phyloP scores from a whole-genome alignment of 2,888 invertebrate species.

The Xylota sylvarum region DNA sequence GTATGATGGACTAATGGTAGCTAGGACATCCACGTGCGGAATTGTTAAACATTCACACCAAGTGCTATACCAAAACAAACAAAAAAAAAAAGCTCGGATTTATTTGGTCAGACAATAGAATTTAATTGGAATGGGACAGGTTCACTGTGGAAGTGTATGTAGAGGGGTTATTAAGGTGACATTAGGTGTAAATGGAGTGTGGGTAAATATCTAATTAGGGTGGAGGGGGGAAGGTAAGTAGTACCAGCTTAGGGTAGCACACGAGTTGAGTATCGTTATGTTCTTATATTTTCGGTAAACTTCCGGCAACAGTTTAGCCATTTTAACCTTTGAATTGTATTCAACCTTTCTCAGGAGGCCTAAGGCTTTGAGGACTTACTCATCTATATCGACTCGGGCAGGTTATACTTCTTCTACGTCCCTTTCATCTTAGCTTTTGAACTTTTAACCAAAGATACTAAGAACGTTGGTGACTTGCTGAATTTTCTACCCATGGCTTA shows the following conservation, averaged over 20 bases:
- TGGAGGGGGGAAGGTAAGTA: too few species aligned
- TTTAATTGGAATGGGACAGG: not conserved
- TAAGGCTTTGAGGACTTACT: too few species aligned
- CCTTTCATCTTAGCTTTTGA: too few species aligned
- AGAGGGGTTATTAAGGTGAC: not conserved
- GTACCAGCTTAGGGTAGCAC: too few species aligned
- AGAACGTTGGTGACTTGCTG: too few species aligned
- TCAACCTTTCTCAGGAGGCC: too few species aligned
- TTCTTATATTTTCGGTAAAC: too few species aligned
- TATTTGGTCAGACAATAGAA: conserved; percentile 11
- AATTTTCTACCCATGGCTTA: too few species aligned
- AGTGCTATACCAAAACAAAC: not conserved
- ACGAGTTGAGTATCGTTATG: not conserved
- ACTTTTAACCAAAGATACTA: too few species aligned
- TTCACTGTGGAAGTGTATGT: not conserved
- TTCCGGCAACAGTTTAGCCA: not conserved
- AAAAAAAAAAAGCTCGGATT: conserved; percentile 34
- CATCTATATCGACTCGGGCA: too few species aligned
- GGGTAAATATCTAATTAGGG: conserved; percentile 14
- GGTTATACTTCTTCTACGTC: too few species aligned
- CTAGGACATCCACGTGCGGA: conserved; percentile 16
- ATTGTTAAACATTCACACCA: not conserved
- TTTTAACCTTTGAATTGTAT: too few species aligned
- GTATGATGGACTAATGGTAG: conserved; percentile 3
- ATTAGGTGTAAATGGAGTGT: conserved; percentile 3